Base-by-base conservation (phyloP, 2,797 vertebrate genomes). In the Buceros bicornis region DNA sequence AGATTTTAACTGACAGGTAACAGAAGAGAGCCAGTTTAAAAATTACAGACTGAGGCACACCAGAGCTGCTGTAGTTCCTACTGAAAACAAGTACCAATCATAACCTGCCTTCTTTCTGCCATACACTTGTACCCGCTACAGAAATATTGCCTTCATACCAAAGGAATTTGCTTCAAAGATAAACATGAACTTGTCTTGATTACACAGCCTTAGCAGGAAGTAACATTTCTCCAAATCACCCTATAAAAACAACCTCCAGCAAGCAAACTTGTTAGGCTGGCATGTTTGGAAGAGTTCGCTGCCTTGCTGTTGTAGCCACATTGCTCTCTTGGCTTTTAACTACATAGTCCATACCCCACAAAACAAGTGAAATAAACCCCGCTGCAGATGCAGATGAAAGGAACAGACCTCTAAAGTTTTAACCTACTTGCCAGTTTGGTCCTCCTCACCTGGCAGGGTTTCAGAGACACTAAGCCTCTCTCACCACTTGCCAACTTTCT, bases 401-500 rank as follows among this genome's bases (percentile, higher is more conserved):
- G 25, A 65, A 86, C 5, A 37, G 61, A 89, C 22, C 42, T 67
- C 62, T 43, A 2, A 65, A 91, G 54, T 74, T 83, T 69, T 54
- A 79, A 85, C 33, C 64, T 65, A 24, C 58, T 80, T 80, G 65
- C 43, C 82, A 91, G 82, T 51, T 90, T 72, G 70, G 57, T 66
- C 47, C 15, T 71, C 70, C 35, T 92, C 69, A 86, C 42, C 57
- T 93, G 77, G 92, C 92, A 95, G 10, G 17, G 48, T 90, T 91
- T 93, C 64, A 47, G 79, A 94, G 69, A 67, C 65, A 64, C 53
- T 71, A 90, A 53, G 57, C 61, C 72, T 90, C 69, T 88, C 72
- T 66, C 25, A 66, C 64, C 61, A 64, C 72, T 57, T 83, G 82
- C 72, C 82, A 90, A 35, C 35, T 73, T 93, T 65, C 61, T 51